Conservation (phyloP, 1,140 invertebrate genomes). For the Drosophila bifasciata region DNA sequence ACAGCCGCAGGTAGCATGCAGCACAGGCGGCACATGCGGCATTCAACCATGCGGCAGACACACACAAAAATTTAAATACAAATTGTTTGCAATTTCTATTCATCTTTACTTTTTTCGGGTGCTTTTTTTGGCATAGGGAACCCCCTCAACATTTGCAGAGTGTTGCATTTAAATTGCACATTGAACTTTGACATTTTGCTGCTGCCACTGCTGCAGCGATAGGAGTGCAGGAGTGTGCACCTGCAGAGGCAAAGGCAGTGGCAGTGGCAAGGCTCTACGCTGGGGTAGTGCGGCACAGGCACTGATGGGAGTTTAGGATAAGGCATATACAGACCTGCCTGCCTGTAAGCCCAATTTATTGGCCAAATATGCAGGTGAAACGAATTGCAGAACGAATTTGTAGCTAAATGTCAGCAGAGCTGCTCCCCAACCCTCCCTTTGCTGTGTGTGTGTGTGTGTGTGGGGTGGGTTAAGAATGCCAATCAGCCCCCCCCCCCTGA, state of each 20-base stretch:
- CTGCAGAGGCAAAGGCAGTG: not conserved
- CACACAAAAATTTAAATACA: slow-evolving; percentile 75
- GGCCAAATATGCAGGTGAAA: slow-evolving; percentile 72
- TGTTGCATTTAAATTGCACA: slow-evolving; percentile 81
- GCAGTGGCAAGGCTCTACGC: not conserved
- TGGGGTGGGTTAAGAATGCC: slow-evolving; percentile 41
- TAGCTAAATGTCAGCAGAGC: slow-evolving; percentile 61
- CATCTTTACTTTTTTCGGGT: slow-evolving; percentile 29
- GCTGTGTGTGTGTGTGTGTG: slow-evolving; percentile 26
- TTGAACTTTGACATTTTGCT: slow-evolving; percentile 77
- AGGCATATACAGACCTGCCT: slow-evolving; percentile 24
- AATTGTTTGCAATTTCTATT: slow-evolving; percentile 67
- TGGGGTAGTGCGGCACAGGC: slow-evolving; percentile 32
- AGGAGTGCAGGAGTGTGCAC: slow-evolving; percentile 30
- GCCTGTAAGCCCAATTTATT: slow-evolving; percentile 60
- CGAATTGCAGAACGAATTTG: slow-evolving; percentile 58
- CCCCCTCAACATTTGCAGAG: slow-evolving; percentile 45
- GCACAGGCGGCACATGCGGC: too few species aligned
- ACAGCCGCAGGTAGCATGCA: slow-evolving; percentile 50
- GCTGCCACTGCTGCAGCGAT: slow-evolving; percentile 6
- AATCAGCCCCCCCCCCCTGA: slow-evolving; percentile 6
- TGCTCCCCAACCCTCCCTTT: too few species aligned
- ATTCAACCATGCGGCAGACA: slow-evolving; percentile 34
- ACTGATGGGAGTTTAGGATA: slow-evolving; percentile 61
- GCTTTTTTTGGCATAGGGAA: not conserved